phyloP scores from a whole-genome alignment of 92 coral and sea anemone species.

The Ricordea florida region DNA sequence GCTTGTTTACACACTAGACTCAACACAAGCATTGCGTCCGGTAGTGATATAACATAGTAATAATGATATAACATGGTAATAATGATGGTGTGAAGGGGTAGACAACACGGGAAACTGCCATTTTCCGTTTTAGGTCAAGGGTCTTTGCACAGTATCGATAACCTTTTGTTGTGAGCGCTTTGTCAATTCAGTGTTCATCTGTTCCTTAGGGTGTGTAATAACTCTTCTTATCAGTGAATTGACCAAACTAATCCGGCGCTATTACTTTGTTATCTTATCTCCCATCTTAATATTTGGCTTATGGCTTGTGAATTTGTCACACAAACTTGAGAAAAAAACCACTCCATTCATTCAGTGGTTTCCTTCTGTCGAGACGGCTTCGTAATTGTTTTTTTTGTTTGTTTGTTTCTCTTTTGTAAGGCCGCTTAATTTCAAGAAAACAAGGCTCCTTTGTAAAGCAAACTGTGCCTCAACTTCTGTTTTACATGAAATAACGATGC shows the following conservation, averaged over 20 bases:
- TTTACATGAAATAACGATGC: too few species aligned
- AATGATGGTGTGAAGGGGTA: too few species aligned
- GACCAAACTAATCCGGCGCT: constrained; percentile 17
- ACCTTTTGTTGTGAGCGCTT: constrained; percentile 12
- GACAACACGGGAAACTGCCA: too few species aligned
- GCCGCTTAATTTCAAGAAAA: not conserved
- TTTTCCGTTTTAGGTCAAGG: too few species aligned
- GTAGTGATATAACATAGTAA: too few species aligned
- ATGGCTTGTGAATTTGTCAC: not conserved
- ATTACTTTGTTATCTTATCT: constrained; percentile 31
- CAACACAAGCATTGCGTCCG: too few species aligned
- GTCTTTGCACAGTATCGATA: constrained; percentile 1
- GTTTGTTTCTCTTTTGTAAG: not conserved
- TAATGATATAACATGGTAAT: too few species aligned
- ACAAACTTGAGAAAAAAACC: not conserved
- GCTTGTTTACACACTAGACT: too few species aligned
- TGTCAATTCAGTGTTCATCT: constrained; percentile 21
- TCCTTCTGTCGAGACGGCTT: not conserved
- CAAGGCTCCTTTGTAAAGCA: too few species aligned
- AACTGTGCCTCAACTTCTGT: too few species aligned
- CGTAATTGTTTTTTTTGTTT: not conserved
- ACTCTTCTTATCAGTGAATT: not conserved
- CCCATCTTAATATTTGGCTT: constrained; percentile 19
- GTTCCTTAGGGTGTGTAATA: not conserved
- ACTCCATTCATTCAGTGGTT: not conserved